Base-by-base conservation (phyloP, 1,140 invertebrate species). In the Pristionchus pacificus region DNA sequence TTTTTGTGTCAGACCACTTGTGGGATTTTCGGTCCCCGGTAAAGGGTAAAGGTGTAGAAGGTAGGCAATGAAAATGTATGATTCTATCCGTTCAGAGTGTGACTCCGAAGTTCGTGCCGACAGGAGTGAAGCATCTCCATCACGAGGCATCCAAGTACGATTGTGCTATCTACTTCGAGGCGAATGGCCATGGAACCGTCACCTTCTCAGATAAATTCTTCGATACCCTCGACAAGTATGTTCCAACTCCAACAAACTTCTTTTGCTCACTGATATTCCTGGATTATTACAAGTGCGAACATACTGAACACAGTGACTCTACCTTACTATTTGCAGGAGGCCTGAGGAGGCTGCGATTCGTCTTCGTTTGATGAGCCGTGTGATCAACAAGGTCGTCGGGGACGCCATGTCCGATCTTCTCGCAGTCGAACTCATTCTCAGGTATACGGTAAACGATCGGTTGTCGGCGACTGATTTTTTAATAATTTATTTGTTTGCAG, bases 41-140 rank as follows among this genome's bases (percentile, higher is more conserved):
- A n/a, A n/a, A n/a, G n/a, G n/a, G n/a, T n/a, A n/a, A n/a, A n/a
- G n/a, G n/a, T n/a, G n/a, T n/a, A n/a, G n/a, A n/a, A n/a, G n/a
- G n/a, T n/a, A n/a, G n/a, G n/a, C n/a, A n/a, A n/a, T n/a, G n/a
- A n/a, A n/a, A n/a, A n/a, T n/a, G n/a, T n/a, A n/a, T n/a, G n/a
- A n/a, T n/a, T n/a, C n/a, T n/a, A n/a, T n/a, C n/a, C n/a, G n/a
- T n/a, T 30, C 84, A 92, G 91, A 89, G 91, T 88, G 88, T 97
- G 63, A 91, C 92, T 31, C 92, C 95, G 2, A 89, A 88, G 2
- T 95, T 92, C 87, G 92, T 91, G 10, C 89, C 91, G 61, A 99
- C 97, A 15, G 97, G 97, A n/a, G 94, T 98, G 0, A 98, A 98
- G 85, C 89, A 98, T 87, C 86, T 99, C n/a, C 95, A 98, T 84